These are phyloP conservation scores for Halyomorpha halys DNA, from an alignment of 1,140 invertebrate genomes.

Conservation along the genomic window DNA sequence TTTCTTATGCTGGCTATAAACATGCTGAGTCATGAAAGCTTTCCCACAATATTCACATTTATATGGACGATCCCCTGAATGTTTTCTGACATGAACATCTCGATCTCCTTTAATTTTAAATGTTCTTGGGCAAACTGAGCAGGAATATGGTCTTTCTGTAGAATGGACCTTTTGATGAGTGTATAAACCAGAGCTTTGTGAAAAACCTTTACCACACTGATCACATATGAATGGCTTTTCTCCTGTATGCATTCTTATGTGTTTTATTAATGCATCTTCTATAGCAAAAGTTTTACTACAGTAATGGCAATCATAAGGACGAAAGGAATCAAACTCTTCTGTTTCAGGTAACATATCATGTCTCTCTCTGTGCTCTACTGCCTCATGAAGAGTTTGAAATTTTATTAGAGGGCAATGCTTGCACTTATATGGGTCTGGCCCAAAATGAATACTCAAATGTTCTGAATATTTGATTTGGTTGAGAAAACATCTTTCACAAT, in stretches of 20 bases:
- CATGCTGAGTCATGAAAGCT: slow-evolving; percentile 35
- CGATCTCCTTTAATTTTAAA: slow-evolving; percentile 31
- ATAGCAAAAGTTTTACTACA: slow-evolving; percentile 29
- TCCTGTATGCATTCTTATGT: slow-evolving; percentile 52
- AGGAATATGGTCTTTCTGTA: slow-evolving; percentile 44
- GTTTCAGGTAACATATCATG: slow-evolving; percentile 14
- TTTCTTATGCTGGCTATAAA: slow-evolving; percentile 33
- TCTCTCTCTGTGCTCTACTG: slow-evolving; percentile 14
- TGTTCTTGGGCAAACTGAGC: slow-evolving; percentile 31
- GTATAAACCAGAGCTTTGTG: slow-evolving; percentile 29
- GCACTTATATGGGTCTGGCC: slow-evolving; percentile 26
- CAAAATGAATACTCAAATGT: slow-evolving; percentile 29
- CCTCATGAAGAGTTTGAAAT: slow-evolving; percentile 24
- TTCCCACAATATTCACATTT: slow-evolving; percentile 31
- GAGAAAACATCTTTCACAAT: slow-evolving; percentile 29
- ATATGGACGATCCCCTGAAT: slow-evolving; percentile 31
- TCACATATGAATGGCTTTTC: slow-evolving; percentile 46
- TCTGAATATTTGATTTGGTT: slow-evolving; percentile 27
- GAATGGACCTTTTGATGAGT: slow-evolving; percentile 37
- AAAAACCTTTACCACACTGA: slow-evolving; percentile 30
- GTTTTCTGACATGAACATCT: slow-evolving; percentile 30
- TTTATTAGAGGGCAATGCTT: slow-evolving; percentile 24
- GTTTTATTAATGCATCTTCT: slow-evolving; percentile 37
- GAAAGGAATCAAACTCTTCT: slow-evolving; percentile 21
- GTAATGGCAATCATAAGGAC: slow-evolving; percentile 30